These are phyloP conservation scores for Peromyscus eremicus DNA, from an alignment of 2,797 vertebrate species.

Conservation along the genomic window DNA sequence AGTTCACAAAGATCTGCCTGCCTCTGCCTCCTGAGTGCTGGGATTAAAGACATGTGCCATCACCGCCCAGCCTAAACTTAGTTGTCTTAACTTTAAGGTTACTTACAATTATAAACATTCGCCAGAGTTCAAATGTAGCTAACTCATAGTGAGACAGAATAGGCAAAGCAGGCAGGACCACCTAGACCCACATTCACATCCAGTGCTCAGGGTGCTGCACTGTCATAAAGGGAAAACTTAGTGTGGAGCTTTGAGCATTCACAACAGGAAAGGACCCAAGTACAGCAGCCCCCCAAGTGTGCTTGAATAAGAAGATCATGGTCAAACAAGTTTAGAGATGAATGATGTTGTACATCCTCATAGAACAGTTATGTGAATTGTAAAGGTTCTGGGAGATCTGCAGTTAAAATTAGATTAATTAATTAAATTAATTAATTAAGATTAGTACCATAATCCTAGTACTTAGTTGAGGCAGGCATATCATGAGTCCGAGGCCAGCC, in stretches of 20 bases:
- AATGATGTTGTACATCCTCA: background rate
- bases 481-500: background rate
- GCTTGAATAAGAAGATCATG: background rate
- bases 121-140: constrained; percentile 24
- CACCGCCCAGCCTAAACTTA: background rate
- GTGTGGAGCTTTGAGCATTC: background rate
- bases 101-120: constrained; percentile 36
- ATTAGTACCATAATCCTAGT: background rate
- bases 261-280: background rate
- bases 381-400: background rate
- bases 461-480: background rate
- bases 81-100: constrained; percentile 57
- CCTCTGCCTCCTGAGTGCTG: no score
- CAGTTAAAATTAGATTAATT: background rate
- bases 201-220: rapidly evolving
- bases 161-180: background rate
- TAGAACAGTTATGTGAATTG: background rate
- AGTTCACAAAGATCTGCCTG: no score
- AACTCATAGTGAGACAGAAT: background rate
- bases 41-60: no score
- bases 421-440: no score
- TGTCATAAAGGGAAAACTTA: background rate
- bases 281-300: background rate
- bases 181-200: background rate
- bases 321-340: background rate